Evolutionary conservation across 2,113 vertebrate genomes (phyloP).

Genomic region (Halcyon senegalensis): DNA sequence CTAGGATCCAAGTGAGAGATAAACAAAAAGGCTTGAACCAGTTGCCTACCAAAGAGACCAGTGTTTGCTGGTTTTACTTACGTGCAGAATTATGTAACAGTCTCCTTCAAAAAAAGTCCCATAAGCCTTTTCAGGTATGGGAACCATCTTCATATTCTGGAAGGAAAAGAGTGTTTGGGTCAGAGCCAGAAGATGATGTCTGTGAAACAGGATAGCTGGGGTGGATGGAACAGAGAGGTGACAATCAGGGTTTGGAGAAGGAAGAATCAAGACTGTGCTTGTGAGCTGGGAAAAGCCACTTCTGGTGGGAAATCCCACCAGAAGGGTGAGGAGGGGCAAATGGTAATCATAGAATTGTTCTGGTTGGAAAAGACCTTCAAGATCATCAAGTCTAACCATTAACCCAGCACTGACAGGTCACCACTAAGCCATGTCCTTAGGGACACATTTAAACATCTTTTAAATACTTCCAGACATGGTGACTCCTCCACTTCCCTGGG

Average conservation of each 20-base stretch:
- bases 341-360: too few relatives aligned
- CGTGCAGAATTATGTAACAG: conserved; percentile 85
- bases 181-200: not conserved
- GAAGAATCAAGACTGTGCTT: not conserved
- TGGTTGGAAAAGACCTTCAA: too few relatives aligned
- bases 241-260: not conserved
- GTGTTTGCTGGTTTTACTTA: conserved; percentile 64
- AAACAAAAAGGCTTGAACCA: not conserved
- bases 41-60: not conserved
- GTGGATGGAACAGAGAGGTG: not conserved
- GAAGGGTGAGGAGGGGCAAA: not conserved
- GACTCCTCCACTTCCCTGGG: too few relatives aligned
- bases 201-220: not conserved
- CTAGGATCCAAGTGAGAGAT: not conserved
- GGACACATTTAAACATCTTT: too few relatives aligned
- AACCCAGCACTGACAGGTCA: too few relatives aligned
- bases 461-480: too few relatives aligned
- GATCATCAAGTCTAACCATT: too few relatives aligned
- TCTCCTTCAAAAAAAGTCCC: conserved; percentile 92
- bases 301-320: not conserved
- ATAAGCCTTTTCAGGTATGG: conserved; percentile 80
- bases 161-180: not conserved
- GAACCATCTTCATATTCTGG: conserved; percentile 88
- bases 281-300: not conserved
- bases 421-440: too few relatives aligned